Percentiles rank a stretch among this genome's conserved stretches.
These are phyloP conservation scores for Pristionchus pacificus DNA, from an alignment of 1,140 invertebrate species.

Conservation along the genomic window DNA sequence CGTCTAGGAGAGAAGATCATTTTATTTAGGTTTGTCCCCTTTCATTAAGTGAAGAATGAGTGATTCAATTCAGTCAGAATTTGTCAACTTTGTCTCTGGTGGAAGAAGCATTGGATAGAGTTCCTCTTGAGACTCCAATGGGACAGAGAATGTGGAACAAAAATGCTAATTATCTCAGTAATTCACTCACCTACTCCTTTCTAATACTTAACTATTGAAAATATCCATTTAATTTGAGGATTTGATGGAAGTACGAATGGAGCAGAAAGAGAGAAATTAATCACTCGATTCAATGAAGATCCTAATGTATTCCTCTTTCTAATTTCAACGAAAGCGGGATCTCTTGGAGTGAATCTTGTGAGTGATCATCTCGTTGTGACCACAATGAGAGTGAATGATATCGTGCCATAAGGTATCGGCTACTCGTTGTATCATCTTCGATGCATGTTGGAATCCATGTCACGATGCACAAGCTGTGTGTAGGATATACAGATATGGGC, in stretches of 20 bases:
- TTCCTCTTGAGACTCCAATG: constrained; percentile 60
- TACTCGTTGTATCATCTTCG: constrained; percentile 92
- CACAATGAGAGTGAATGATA: constrained; percentile 1
- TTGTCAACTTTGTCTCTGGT: constrained; percentile 92
- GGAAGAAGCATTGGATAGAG: constrained; percentile 83
- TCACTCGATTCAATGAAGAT: constrained; percentile 89
- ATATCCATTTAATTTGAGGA: constrained; percentile 50
- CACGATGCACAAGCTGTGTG: constrained; percentile 94
- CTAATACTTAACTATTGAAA: constrained; percentile 25
- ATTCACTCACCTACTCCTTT: constrained; percentile 7
- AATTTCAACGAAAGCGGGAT: constrained; percentile 93
- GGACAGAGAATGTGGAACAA: constrained; percentile 70
- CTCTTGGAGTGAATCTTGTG: constrained; percentile 88
- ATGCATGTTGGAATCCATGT: constrained; percentile 99
- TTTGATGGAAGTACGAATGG: constrained; percentile 91
- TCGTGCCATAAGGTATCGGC: constrained; percentile 79
- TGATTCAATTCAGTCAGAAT: constrained; percentile 72
- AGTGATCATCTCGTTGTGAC: constrained; percentile 55
- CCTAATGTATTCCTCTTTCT: constrained; percentile 83
- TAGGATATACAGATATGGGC: constrained; percentile 75
- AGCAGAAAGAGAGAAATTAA: constrained; percentile 86
- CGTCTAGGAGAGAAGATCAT: constrained; percentile 80
- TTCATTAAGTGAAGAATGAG: constrained; percentile 8
- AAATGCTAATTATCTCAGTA: constrained; percentile 83
- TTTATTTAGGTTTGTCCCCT: constrained; percentile 68